phyloP scores from a whole-genome alignment of 2,113 vertebrate species.

The Nibea albiflora region DNA sequence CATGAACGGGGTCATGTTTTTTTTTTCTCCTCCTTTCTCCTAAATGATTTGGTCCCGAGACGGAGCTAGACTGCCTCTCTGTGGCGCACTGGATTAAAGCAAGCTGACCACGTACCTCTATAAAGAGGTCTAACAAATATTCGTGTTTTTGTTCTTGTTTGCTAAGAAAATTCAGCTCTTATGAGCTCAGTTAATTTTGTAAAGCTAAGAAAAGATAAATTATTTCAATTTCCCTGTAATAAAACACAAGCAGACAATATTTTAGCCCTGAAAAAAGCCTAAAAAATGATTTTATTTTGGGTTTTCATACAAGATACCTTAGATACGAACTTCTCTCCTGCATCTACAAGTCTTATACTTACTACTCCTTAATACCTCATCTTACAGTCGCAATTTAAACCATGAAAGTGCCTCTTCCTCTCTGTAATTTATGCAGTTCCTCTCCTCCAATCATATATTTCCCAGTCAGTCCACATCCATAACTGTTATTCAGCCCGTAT shows the following conservation, averaged over 20 bases:
- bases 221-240: not conserved
- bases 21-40: not conserved
- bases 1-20: conserved; percentile 10
- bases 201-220: not conserved
- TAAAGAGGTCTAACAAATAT: not conserved
- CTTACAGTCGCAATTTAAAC: conserved; percentile 24
- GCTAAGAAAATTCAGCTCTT: not conserved
- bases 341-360: not conserved
- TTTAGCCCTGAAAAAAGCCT: not conserved
- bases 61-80: conserved; percentile 90
- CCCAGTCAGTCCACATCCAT: conserved; percentile 48
- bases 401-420: conserved; percentile 16
- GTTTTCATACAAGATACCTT: not conserved
- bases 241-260: not conserved
- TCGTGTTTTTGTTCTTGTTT: not conserved
- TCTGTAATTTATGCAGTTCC: conserved; percentile 19
- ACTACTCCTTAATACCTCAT: conserved; percentile 8
- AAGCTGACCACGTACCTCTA: conserved; percentile 58
- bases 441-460: conserved; percentile 22
- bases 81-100: conserved; percentile 81
- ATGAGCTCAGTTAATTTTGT: not conserved
- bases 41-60: conserved; percentile 67
- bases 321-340: not conserved
- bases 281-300: not conserved
- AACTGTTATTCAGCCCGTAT: conserved; percentile 36